Evolutionary conservation across 1,140 invertebrate species (phyloP).

Genomic region (Phortica variegata): DNA sequence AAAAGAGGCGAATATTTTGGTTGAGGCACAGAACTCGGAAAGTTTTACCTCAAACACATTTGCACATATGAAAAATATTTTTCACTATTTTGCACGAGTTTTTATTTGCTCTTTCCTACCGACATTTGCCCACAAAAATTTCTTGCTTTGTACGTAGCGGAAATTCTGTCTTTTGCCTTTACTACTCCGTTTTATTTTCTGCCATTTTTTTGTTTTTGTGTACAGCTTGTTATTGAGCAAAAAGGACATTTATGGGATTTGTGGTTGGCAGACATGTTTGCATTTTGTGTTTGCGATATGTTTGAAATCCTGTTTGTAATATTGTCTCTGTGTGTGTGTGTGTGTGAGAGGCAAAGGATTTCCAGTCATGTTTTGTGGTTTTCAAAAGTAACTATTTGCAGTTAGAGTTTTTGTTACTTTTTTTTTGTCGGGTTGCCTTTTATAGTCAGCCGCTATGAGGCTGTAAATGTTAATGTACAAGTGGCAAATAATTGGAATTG

Average conservation of each 20-base stretch:
- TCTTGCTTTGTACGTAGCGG: not conserved
- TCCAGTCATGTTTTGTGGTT: not conserved
- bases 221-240: not conserved
- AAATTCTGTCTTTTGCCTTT: no score
- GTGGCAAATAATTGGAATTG: no score
- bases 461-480: no score
- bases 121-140: not conserved
- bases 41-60: constrained; percentile 52
- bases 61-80: constrained; percentile 52
- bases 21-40: constrained; percentile 19
- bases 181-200: no score
- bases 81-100: constrained; percentile 22
- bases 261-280: constrained; percentile 53
- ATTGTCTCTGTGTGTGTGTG: constrained; percentile 12
- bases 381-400: no score
- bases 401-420: no score
- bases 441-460: no score
- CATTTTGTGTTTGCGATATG: constrained; percentile 54
- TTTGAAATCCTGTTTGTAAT: constrained; percentile 48
- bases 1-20: constrained; percentile 2
- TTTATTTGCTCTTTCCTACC: not conserved
- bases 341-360: not conserved
- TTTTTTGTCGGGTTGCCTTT: no score
- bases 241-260: constrained; percentile 51
- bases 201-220: not conserved